Evolutionary conservation across 64 coral and sea anemone species (phyloP).

Genomic region (Montipora capricornis): DNA sequence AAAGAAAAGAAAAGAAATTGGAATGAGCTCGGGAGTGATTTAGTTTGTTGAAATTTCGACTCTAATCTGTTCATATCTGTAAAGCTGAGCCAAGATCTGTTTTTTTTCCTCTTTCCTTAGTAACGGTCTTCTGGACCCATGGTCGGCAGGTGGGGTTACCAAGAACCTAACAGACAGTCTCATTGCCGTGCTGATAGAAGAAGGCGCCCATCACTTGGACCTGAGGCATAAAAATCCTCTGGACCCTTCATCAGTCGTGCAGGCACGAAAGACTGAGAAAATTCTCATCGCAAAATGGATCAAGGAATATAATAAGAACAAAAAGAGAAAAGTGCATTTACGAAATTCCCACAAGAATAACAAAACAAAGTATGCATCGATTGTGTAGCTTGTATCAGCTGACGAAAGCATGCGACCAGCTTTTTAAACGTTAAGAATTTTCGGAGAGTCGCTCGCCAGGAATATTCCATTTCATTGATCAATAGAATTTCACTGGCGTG

Average conservation of each 20-base stretch:
- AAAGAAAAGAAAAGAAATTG: no score
- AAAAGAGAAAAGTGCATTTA: background rate
- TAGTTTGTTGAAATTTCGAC: no score
- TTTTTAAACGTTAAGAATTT: background rate
- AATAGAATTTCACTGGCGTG: no score
- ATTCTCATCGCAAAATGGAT: slow-evolving; percentile 80
- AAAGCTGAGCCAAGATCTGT: background rate
- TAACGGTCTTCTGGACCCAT: slow-evolving; percentile 92
- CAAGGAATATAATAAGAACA: slow-evolving; percentile 42
- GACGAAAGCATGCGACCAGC: background rate
- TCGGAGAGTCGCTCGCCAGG: background rate
- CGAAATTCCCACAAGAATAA: background rate
- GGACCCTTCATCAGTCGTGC: slow-evolving; percentile 87
- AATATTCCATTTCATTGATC: no score
- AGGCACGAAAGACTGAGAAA: slow-evolving; percentile 84
- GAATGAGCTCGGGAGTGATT: no score
- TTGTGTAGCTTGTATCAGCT: background rate
- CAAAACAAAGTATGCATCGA: background rate
- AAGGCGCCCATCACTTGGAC: slow-evolving; percentile 95
- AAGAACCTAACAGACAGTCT: slow-evolving; percentile 82
- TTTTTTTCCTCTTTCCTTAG: slow-evolving; percentile 49
- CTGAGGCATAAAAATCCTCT: slow-evolving; percentile 84
- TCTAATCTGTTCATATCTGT: background rate
- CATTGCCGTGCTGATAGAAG: slow-evolving; percentile 85
- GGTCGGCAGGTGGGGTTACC: slow-evolving; percentile 88